A percentile compares a stretch with the other conserved stretches of the same genome.
These are phyloP conservation scores for Callithrix jacchus DNA, from an alignment of 2,113 vertebrate genomes.

Conservation along the genomic window DNA sequence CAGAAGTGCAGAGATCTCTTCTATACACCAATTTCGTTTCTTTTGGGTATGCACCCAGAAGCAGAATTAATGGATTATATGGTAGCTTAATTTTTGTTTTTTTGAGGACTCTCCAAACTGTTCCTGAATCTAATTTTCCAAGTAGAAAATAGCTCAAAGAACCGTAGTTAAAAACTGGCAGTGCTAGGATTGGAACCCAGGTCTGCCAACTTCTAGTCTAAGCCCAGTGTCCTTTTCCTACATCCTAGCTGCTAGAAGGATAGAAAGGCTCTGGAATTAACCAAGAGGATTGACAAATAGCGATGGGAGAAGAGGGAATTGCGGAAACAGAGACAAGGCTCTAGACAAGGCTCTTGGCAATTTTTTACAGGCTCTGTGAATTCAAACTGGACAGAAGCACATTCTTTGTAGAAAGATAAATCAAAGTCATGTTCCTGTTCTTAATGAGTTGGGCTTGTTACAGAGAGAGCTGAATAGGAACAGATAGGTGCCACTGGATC, in stretches of 20 bases:
- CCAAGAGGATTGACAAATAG: neutral
- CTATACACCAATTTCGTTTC: too few relatives aligned
- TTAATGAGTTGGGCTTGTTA: neutral
- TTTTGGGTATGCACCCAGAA: too few relatives aligned
- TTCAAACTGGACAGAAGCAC: neutral
- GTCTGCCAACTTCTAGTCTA: neutral
- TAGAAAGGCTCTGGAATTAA: neutral
- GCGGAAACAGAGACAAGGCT: neutral
- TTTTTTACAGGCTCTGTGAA: neutral
- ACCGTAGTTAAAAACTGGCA: neutral
- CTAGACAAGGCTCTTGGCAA: neutral
- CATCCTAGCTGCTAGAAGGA: neutral
- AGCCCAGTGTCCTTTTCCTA: neutral
- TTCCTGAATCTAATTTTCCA: neutral
- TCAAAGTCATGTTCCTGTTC: neutral
- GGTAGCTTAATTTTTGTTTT: too few relatives aligned
- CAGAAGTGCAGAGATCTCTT: too few relatives aligned
- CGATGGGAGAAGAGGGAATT: neutral
- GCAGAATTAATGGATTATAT: too few relatives aligned
- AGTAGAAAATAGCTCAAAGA: constrained; percentile 32
- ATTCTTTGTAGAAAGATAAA: neutral
- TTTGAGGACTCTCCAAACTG: too few relatives aligned
- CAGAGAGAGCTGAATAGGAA: neutral
- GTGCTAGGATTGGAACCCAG: neutral
- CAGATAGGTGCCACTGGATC: neutral